Evolutionary conservation across 2,113 vertebrate species (phyloP).

Genomic region (Tragulus kanchil): DNA sequence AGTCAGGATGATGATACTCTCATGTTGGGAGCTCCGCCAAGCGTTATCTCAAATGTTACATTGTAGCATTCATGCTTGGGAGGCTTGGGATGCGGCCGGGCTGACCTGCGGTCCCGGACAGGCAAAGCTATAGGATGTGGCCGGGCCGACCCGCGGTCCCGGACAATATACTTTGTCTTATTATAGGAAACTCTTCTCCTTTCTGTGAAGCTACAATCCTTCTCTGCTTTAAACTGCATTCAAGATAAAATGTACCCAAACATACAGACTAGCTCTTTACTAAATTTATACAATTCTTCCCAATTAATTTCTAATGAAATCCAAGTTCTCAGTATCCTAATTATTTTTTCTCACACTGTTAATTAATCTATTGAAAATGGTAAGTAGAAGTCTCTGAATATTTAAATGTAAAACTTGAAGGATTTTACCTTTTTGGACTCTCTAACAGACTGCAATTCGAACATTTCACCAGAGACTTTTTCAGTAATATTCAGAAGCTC

Average conservation of each 20-base stretch:
- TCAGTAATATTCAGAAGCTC: constrained; percentile 40
- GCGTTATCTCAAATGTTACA: too few relatives aligned
- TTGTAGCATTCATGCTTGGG: too few relatives aligned
- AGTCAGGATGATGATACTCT: too few relatives aligned
- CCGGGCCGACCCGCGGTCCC: too few relatives aligned
- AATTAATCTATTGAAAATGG: neutral
- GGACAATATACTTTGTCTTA: neutral
- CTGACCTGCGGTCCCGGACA: too few relatives aligned
- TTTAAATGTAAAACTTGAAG: neutral
- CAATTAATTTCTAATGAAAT: neutral
- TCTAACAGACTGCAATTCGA: neutral
- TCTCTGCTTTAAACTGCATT: neutral
- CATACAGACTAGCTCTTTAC: neutral
- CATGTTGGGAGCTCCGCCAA: too few relatives aligned
- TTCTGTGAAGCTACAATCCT: neutral
- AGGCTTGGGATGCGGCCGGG: too few relatives aligned
- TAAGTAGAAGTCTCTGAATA: neutral
- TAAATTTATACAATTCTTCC: neutral
- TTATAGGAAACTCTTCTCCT: neutral
- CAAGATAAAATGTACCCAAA: neutral
- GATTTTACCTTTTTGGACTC: constrained; percentile 7
- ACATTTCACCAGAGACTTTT: constrained; percentile 39
- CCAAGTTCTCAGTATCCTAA: neutral
- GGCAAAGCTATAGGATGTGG: too few relatives aligned
- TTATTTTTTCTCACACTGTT: neutral